A percentile compares a stretch with the other conserved stretches of the same genome.
Evolutionary conservation across 2,113 vertebrate genomes (phyloP).

Genomic region (Jaculus jaculus): DNA sequence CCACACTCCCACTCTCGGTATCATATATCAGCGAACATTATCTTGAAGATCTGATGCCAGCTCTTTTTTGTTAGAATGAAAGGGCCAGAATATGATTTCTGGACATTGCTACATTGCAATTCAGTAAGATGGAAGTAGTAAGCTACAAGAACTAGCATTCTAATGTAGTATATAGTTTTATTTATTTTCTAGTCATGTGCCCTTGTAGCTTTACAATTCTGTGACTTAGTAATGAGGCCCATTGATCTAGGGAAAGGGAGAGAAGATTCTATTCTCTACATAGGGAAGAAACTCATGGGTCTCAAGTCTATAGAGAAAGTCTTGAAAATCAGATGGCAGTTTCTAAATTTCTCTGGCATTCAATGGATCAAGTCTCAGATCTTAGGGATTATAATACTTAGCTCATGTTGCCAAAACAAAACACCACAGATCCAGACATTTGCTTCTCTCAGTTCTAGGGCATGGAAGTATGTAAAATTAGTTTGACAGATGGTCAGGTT

Average conservation of each 20-base stretch:
- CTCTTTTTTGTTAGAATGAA: background rate
- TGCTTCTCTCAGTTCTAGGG: background rate
- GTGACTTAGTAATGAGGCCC: background rate
- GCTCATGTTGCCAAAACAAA: background rate
- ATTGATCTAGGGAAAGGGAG: background rate
- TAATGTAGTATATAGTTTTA: background rate
- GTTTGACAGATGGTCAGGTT: background rate
- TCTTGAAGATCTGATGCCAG: background rate
- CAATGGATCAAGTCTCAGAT: background rate
- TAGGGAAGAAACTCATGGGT: background rate
- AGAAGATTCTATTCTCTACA: background rate
- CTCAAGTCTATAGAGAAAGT: background rate
- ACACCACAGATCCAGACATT: background rate
- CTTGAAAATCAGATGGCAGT: background rate
- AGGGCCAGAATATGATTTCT: background rate
- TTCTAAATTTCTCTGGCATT: conserved; percentile 17
- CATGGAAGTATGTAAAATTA: background rate
- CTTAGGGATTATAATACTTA: background rate
- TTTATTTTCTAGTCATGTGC: background rate
- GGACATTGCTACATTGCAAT: background rate
- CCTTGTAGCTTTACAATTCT: background rate
- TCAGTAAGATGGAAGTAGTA: background rate
- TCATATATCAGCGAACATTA: background rate
- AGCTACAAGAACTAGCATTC: background rate
- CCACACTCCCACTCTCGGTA: background rate